Evolutionary conservation across 2,113 vertebrate species (phyloP).

Genomic region (human): GRCh38 chr3:109380001-109380500

Average conservation of each 20-base stretch:
- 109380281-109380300: background rate
- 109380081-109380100: background rate
- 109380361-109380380: background rate
- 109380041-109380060: background rate
- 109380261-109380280: background rate
- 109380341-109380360: background rate
- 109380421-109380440: background rate
- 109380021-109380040: background rate
- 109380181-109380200: slow-evolving; percentile 11
- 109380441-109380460: background rate
- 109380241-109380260: background rate
- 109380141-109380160: background rate
- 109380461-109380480: background rate
- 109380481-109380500: background rate
- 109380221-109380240: slow-evolving; percentile 45
- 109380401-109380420: background rate
- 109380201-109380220: slow-evolving; percentile 45
- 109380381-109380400: background rate
- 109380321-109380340: slow-evolving; percentile 16
- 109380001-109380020: background rate
- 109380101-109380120: background rate
- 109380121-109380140: background rate
- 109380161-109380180: background rate
- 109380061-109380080: background rate
- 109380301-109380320: slow-evolving; percentile 16